Base-by-base conservation (phyloP, 1,140 invertebrate genomes). In the Tachypleus tridentatus region DNA sequence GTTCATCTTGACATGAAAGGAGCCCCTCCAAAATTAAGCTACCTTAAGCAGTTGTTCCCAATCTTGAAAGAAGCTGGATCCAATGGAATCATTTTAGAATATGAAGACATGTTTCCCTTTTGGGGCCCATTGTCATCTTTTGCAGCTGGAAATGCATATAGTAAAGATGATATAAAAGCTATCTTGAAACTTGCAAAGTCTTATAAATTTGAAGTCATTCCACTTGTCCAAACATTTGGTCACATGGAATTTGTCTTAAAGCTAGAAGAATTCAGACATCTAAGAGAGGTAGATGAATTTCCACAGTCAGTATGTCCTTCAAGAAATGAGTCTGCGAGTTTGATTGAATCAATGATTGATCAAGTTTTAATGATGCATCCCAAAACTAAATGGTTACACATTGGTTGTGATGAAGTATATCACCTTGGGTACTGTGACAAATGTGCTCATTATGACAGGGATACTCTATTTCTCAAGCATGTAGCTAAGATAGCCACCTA, bases 71-170 rank as follows among this genome's bases (percentile, higher is more conserved):
- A 81, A 80, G 83, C 85, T 83, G 86, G 88, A 87, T 90, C 89
- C 1, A 97, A 89, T 58, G 93, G 91, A 3, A 76, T 97, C 49
- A 78, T 97, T 3, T 77, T 97, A 62, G 96, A 98, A 77, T 98
- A 97, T 79, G 96, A 98, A 79, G 96, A 99, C 72, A 69, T 69
- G 64, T 98, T 98, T 77, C 95, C 95, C 0, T 98, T 88, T 76
- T 80, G 78, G 48, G 89, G 85, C 1, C 74, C 77, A 0, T 75
- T 98, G 4, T 77, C 77, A n/a, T 76, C 79, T 3, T 77, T 95
- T 5, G 79, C 83, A 3, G 86, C 91, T 4, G 79, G 78, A 51
- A 90, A 94, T 79, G 84, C 85, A 61, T 98, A 97, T 73, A 83
- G 81, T 0, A 80, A 76, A 70, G 74, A 79, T 52, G 85, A 94